Conservation (phyloP, 2,888 invertebrate genomes). For the Trachelus tabidus region DNA sequence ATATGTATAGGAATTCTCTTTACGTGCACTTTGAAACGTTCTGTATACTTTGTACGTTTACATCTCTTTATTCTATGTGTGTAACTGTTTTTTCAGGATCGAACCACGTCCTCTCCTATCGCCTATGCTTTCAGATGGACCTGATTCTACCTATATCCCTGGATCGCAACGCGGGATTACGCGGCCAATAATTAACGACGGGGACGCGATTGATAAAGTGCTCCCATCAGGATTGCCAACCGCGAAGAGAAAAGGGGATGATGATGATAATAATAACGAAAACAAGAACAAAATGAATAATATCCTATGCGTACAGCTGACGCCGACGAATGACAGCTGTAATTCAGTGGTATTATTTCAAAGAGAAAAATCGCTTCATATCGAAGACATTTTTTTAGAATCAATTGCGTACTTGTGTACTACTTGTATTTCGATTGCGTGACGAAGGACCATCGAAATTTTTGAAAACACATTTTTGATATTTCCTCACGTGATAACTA, state of each 20-base stretch:
- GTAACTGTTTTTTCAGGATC: not conserved
- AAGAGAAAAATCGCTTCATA: not conserved
- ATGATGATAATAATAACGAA: not conserved
- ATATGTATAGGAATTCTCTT: not conserved
- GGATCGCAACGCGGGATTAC: not conserved
- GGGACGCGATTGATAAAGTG: not conserved
- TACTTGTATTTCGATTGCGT: not conserved
- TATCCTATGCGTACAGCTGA: not conserved
- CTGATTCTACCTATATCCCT: constrained; percentile 35
- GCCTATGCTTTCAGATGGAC: constrained; percentile 41
- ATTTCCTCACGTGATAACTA: not conserved
- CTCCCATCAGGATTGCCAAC: not conserved
- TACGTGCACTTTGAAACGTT: not conserved
- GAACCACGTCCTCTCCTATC: not conserved
- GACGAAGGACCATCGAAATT: not conserved
- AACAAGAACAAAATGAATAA: not conserved
- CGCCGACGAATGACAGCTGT: not conserved
- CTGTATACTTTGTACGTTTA: not conserved
- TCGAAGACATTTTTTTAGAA: not conserved
- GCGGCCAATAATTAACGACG: not conserved
- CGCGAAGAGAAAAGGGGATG: not conserved
- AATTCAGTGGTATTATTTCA: not conserved
- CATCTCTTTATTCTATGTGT: not conserved
- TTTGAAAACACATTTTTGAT: not conserved
- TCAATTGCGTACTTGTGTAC: not conserved